phyloP scores from a whole-genome alignment of 2,113 vertebrate genomes.

The Cyprinus carpio region DNA sequence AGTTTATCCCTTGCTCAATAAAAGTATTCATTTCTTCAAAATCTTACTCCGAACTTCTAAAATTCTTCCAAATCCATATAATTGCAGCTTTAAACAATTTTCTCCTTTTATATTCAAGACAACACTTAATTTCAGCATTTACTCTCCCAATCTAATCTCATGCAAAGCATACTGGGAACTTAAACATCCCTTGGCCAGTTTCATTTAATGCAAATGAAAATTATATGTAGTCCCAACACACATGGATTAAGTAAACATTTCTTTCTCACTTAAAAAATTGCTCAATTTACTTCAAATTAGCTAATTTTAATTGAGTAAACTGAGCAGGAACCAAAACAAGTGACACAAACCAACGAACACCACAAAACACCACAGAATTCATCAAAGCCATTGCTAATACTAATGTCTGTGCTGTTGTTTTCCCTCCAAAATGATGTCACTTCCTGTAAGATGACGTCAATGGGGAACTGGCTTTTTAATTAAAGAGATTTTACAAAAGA shows the following conservation, averaged over 20 bases:
- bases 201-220: not conserved
- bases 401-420: too few species aligned
- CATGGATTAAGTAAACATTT: not conserved
- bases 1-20: too few species aligned
- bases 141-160: not conserved
- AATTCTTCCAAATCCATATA: not conserved
- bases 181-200: not conserved
- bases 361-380: not conserved
- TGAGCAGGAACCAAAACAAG: constrained; percentile 9
- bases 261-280: not conserved
- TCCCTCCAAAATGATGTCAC: not conserved
- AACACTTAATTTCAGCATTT: not conserved
- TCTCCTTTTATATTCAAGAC: not conserved
- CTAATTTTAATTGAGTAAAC: not conserved
- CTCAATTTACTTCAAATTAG: not conserved
- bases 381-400: too few species aligned
- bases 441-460: not conserved
- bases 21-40: too few species aligned
- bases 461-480: not conserved
- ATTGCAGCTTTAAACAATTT: not conserved
- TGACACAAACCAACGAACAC: not conserved
- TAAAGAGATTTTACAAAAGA: not conserved
- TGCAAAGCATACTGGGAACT: not conserved
- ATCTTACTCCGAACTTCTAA: not conserved
- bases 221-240: not conserved